phyloP scores from a whole-genome alignment of 2,113 vertebrate species.

The Percina caprodes region DNA sequence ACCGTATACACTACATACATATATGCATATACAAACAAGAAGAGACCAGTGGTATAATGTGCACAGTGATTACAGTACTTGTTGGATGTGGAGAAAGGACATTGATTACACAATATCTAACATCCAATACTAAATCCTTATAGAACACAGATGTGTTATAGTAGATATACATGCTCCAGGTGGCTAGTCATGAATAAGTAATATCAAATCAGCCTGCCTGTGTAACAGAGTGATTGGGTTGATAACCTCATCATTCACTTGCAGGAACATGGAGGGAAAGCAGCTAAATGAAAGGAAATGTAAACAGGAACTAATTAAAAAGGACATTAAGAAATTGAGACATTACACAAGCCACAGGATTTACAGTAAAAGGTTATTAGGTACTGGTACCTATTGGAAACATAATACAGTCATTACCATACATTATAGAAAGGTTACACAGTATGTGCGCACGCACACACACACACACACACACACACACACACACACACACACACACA shows the following conservation, averaged over 20 bases:
- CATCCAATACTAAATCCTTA: neutral
- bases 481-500: no score
- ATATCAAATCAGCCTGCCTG: conserved; percentile 7
- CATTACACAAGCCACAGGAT: neutral
- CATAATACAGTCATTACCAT: conserved; percentile 9
- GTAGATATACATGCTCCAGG: conserved; percentile 17
- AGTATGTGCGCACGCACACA: neutral
- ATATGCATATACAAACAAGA: neutral
- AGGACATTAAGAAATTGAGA: neutral
- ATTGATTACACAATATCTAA: conserved; percentile 7
- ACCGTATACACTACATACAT: no score
- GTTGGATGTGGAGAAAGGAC: neutral
- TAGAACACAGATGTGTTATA: neutral
- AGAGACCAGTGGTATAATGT: neutral
- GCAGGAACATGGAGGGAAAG: conserved; percentile 3
- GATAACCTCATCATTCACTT: conserved; percentile 45
- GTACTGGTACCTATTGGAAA: neutral
- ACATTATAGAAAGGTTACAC: neutral
- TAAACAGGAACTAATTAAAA: conserved; percentile 18
- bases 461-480: neutral
- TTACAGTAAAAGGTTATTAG: conserved; percentile 9
- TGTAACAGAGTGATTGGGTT: conserved; percentile 8
- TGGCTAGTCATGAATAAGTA: conserved; percentile 48
- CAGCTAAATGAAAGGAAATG: conserved; percentile 3
- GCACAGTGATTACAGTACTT: neutral